Evolutionary conservation across 2,797 vertebrate species (phyloP).

Genomic region (Coreius guichenoti): DNA sequence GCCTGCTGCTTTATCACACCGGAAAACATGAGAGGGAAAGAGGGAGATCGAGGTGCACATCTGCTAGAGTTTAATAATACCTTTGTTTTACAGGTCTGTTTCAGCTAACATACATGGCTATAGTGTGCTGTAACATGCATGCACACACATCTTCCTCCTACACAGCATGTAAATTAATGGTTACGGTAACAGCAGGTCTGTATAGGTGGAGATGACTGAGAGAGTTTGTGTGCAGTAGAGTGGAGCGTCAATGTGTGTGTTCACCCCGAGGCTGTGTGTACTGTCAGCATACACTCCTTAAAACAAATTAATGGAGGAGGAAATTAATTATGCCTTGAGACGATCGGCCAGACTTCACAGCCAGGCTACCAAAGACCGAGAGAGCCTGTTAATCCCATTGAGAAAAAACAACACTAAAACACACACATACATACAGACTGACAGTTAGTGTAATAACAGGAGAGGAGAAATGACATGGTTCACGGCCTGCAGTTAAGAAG

Average conservation of each 20-base stretch:
- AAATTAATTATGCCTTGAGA: slow-evolving; percentile 41
- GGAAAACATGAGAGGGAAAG: slow-evolving; percentile 31
- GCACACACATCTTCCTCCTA: slow-evolving; percentile 14
- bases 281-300: slow-evolving; percentile 37
- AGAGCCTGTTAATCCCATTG: background rate
- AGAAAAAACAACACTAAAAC: background rate
- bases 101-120: slow-evolving; percentile 28
- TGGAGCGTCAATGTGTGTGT: slow-evolving; percentile 39
- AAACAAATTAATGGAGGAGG: slow-evolving; percentile 43
- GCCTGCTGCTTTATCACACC: slow-evolving; percentile 50
- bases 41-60: slow-evolving; percentile 38
- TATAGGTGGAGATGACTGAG: slow-evolving; percentile 12
- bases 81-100: slow-evolving; percentile 46
- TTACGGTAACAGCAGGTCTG: slow-evolving; percentile 46
- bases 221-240: slow-evolving; percentile 10
- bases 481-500: slow-evolving; percentile 1
- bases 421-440: slow-evolving; percentile 12
- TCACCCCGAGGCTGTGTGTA: slow-evolving; percentile 36
- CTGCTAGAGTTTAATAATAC: slow-evolving; percentile 57
- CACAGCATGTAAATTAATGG: slow-evolving; percentile 42
- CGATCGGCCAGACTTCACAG: slow-evolving; percentile 6
- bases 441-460: slow-evolving; percentile 13
- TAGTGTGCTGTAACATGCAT: slow-evolving; percentile 14
- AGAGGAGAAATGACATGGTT: slow-evolving; percentile 27
- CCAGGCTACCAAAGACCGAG: slow-evolving; percentile 18